phyloP scores from a whole-genome alignment of 2,888 invertebrate genomes.

The Phragmatobia fuliginosa region DNA sequence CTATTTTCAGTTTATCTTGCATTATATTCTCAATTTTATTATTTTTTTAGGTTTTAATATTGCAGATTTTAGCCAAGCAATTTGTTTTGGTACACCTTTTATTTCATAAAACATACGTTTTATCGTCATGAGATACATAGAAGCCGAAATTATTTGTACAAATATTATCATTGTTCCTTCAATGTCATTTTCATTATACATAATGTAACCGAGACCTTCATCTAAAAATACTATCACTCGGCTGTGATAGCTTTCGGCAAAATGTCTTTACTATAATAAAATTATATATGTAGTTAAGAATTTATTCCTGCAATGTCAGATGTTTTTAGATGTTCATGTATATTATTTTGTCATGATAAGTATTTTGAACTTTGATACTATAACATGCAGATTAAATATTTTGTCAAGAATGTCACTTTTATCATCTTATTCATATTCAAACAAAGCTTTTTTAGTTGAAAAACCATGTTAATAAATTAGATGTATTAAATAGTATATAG shows the following conservation, averaged over 20 bases:
- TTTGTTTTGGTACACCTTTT: not conserved
- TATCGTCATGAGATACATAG: conserved; percentile 18
- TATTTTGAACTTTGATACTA: conserved; percentile 11
- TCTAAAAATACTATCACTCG: conserved; percentile 76
- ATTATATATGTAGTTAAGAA: conserved; percentile 25
- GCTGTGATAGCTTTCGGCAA: conserved; percentile 52
- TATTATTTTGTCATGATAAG: too few relatives aligned
- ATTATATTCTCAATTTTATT: conserved; percentile 31
- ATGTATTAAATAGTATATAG: not conserved
- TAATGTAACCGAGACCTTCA: conserved; percentile 78
- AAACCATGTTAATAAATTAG: not conserved
- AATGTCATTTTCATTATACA: conserved; percentile 70
- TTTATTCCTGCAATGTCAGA: not conserved
- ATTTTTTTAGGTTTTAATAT: conserved; percentile 34
- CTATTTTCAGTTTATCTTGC: not conserved
- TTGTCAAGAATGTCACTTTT: not conserved
- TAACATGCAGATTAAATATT: not conserved
- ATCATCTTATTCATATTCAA: not conserved
- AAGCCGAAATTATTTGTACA: conserved; percentile 12
- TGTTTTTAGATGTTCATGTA: not conserved
- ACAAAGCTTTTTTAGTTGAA: not conserved
- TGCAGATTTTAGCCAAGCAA: conserved; percentile 42
- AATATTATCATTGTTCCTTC: conserved; percentile 42
- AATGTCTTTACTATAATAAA: conserved; percentile 35
- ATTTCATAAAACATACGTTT: not conserved